Base-by-base conservation (phyloP, 2,888 invertebrate genomes). In the Homarus gammarus region DNA sequence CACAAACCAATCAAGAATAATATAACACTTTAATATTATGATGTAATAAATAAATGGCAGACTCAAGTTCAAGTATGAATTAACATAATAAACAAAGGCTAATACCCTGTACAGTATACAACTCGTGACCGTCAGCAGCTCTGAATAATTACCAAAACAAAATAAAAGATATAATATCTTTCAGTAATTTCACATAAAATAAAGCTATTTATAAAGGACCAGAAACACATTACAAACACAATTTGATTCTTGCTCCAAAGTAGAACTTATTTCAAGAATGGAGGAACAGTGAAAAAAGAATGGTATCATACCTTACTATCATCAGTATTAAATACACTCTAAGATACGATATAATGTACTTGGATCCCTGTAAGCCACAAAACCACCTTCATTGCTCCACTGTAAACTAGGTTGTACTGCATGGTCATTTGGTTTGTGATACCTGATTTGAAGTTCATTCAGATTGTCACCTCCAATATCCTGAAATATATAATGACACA, bases 371-470 rank as follows among this genome's bases (percentile, higher is more conserved):
- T 88, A 88, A 15, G 88, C 88, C 51, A 88, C 83, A n/a, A 88
- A 36, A n/a, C 88, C 88, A 18, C 83, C 88, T 83, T 38, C 82
- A 56, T 88, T 88, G 27, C 77, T 49, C 88, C 88, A 88, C 31
- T 72, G 70, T 31, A 75, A 75, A 33, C 73, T 78, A 49, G 36
- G 64, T 31, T 64, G 56, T 33, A 70, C 49, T 22, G 77, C 44
- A 22, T 44, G 31, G 18, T n/a, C 72, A 75, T 88, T 88, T 31
- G 88, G 83, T 36, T 88, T 77, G 33, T 88, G 68, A 73, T 88
- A 88, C 27, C 68, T 64, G 64, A 88, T 83, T 44, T 84, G 83
- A 31, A 88, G 77, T 15, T 72, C 82, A 38, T 73, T 70, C 44
- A 88, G 64, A 40, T 18, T 31, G 31, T 88, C 83, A 5, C 18